Conservation (phyloP, 2,888 invertebrate species). For the Dinocampus coccinellae region DNA sequence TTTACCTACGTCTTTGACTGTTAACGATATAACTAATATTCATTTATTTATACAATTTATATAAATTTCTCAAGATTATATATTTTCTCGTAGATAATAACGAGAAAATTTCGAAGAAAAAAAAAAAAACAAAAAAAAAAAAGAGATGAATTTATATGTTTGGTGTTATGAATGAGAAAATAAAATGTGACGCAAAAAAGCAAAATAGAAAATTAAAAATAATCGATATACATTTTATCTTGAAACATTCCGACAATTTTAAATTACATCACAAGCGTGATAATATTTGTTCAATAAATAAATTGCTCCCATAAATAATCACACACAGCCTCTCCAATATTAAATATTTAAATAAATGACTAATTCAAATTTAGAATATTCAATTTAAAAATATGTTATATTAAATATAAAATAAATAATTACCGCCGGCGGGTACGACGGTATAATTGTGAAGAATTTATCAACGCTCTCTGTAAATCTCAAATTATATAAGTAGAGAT, state of each 20-base stretch:
- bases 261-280: not conserved
- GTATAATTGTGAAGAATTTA: slow-evolving; percentile 7
- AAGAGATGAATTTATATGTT: no score
- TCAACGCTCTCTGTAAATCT: not conserved
- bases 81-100: slow-evolving; percentile 23
- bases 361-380: slow-evolving; percentile 13
- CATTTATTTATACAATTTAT: slow-evolving; percentile 53
- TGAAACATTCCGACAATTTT: not conserved
- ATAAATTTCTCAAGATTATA: slow-evolving; percentile 41
- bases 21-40: slow-evolving; percentile 43
- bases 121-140: no score
- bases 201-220: not conserved
- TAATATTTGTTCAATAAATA: not conserved
- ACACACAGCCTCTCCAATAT: not conserved
- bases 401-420: slow-evolving; percentile 28
- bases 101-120: no score
- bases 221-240: not conserved
- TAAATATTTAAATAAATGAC: slow-evolving; percentile 7
- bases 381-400: slow-evolving; percentile 32
- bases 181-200: no score
- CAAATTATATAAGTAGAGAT: not conserved
- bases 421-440: slow-evolving; percentile 48
- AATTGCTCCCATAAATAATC: not conserved
- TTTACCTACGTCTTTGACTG: slow-evolving; percentile 53
- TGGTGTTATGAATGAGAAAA: no score